Evolutionary conservation across 2,113 vertebrate genomes (phyloP).

Genomic region (Galbula dea): DNA sequence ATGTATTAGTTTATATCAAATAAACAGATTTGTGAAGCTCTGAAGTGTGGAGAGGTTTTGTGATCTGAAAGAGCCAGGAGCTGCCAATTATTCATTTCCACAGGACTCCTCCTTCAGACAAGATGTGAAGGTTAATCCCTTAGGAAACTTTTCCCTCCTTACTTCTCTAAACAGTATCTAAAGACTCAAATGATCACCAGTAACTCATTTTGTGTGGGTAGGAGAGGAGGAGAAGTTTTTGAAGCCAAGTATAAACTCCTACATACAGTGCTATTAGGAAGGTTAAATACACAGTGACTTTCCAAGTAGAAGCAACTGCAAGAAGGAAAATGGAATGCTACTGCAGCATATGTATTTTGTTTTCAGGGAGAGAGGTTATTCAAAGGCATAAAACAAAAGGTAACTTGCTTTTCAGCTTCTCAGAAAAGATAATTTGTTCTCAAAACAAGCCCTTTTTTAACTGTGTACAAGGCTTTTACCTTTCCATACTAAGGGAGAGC

Average conservation of each 20-base stretch:
- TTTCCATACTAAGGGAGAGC: not conserved
- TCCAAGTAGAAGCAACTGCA: not conserved
- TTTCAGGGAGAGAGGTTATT: not conserved
- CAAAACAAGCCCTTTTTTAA: not conserved
- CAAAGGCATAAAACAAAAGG: not conserved
- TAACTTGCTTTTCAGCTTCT: not conserved
- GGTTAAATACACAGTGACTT: constrained; percentile 16
- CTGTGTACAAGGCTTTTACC: not conserved
- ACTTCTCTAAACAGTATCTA: not conserved
- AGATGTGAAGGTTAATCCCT: constrained; percentile 19
- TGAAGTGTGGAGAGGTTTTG: not conserved
- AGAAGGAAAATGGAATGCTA: not conserved
- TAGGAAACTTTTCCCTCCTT: not conserved
- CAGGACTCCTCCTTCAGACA: constrained; percentile 5
- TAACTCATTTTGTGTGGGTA: constrained; percentile 34
- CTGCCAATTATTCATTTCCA: not conserved
- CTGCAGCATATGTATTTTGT: not conserved
- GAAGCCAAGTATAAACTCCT: constrained; percentile 35
- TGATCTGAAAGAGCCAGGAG: not conserved
- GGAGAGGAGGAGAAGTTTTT: constrained; percentile 22
- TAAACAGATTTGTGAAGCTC: not conserved
- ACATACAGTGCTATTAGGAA: not conserved
- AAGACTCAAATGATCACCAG: not conserved
- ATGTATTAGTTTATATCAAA: not conserved
- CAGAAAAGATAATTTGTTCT: not conserved